These are phyloP conservation scores for Colletes latitarsis DNA, from an alignment of 1,140 invertebrate genomes.

Conservation along the genomic window DNA sequence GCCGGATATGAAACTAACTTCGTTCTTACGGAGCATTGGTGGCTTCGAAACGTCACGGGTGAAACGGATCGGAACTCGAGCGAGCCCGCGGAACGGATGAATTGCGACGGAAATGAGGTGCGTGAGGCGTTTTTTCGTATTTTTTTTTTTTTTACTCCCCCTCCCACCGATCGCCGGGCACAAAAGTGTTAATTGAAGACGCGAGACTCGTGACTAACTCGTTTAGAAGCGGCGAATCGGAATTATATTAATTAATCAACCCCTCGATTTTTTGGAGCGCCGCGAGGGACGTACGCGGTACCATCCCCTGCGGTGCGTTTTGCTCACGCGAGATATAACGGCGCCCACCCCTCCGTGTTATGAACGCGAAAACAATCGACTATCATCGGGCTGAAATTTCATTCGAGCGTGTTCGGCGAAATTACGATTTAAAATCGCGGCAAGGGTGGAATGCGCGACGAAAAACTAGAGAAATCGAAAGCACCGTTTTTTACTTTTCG, in stretches of 20 bases:
- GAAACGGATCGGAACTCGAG: conserved; percentile 66
- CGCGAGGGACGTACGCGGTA: conserved; percentile 8
- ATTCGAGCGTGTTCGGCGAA: conserved; percentile 22
- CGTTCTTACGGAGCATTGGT: conserved; percentile 35
- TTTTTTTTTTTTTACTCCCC: not conserved
- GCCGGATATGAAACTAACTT: conserved; percentile 76
- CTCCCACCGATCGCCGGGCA: not conserved
- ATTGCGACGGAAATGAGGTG: conserved; percentile 22
- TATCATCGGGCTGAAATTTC: conserved; percentile 38
- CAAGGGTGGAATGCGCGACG: not conserved
- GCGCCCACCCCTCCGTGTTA: not conserved
- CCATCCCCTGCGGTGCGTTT: conserved; percentile 4
- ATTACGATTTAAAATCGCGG: conserved; percentile 18
- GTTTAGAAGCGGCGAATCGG: conserved; percentile 51
- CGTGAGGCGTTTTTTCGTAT: not conserved
- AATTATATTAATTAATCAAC: conserved; percentile 71
- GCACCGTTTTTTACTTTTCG: no score
- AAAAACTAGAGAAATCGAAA: not conserved
- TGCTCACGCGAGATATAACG: conserved; percentile 18
- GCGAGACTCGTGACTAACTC: conserved; percentile 43
- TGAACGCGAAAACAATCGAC: conserved; percentile 36
- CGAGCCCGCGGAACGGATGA: conserved; percentile 45
- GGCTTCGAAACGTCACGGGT: conserved; percentile 39
- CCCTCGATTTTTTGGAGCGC: conserved; percentile 45
- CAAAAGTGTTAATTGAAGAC: conserved; percentile 70